A percentile compares a stretch with the other conserved stretches of the same genome.
Conservation (phyloP, 2,797 vertebrate genomes). For the Pipistrellus pipistrellus region DNA sequence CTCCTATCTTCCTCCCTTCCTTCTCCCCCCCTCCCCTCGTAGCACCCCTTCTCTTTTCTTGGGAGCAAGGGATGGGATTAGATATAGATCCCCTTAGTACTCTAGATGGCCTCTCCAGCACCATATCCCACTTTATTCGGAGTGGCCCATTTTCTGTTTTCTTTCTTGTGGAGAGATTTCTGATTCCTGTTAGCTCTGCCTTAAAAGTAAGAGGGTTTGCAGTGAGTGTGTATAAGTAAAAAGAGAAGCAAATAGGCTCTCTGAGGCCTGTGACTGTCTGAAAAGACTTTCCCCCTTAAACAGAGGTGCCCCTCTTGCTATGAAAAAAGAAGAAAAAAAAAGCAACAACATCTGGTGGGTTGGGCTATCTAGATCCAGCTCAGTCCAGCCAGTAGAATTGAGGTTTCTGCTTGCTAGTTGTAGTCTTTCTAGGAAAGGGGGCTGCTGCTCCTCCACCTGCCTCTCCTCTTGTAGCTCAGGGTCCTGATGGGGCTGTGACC, state of each 20-base stretch:
- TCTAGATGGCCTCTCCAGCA: background rate
- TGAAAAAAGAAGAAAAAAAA: background rate
- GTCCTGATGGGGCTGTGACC: no score
- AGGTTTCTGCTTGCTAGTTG: background rate
- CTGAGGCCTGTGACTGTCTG: background rate
- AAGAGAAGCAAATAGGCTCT: background rate
- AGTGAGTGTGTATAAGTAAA: background rate
- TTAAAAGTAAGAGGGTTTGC: background rate
- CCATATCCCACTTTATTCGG: background rate
- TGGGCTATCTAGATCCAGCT: background rate
- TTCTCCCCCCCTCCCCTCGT: accelerated
- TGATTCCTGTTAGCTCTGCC: background rate
- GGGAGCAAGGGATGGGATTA: background rate
- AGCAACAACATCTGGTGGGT: background rate
- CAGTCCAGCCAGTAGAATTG: no score
- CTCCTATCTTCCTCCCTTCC: no score
- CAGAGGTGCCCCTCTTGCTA: background rate
- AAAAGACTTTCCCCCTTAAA: background rate
- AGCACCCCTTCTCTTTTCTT: background rate
- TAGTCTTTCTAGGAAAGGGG: background rate
- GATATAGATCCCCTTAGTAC: background rate
- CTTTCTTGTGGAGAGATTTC: background rate
- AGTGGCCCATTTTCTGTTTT: background rate
- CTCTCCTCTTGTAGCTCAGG: accelerated
- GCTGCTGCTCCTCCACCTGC: no score